Evolutionary conservation across 2,888 invertebrate genomes (phyloP), one percentile per base, ranked within the genome.

Genomic region (Phyllotreta striolata): DNA sequence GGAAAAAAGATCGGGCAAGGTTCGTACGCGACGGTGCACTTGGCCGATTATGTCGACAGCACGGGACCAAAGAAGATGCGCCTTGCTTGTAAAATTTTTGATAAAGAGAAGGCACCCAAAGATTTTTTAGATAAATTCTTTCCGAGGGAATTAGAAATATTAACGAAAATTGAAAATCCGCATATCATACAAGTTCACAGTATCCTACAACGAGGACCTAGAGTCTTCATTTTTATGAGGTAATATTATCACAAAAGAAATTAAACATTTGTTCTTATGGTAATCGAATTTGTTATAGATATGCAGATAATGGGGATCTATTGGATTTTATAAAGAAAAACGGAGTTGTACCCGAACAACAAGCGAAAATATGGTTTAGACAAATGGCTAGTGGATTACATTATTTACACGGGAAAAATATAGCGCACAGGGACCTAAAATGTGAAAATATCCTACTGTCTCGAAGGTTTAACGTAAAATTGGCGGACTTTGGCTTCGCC

Each of bases 401-500:
- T 73, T 95, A 95, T 78, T 85, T 95, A 12, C 95, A 95, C 78
- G 85, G 86, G 66, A 90, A 90, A 76, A 91, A 93, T 73, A 92
- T 95, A 66, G 93, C 93, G 1, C 95, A 96, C 78, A 86, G 96
- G 56, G 96, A 96, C 81, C 82, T 96, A n/a, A 96, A 96, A 82
- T 96, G 96, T 79, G 96, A 96, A 81, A 96, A 96, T 78, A 91
- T 96, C 69, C 82, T 94, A 37, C 82, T 94, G 6, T 91, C 93
- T n/a, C 86, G 89, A 69, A 87, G 91, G 68, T 92, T 92, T 79
- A 94, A 94, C 79, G 91, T 96, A 6, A 96, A 96, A 81, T 83
- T 97, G 57, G 95, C 95, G 1, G 96, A 97, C 83, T 97, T 97
- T 80, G 96, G 97, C 35, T 96, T 96, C 80, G 93, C 96, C 1